These are phyloP conservation scores for Menidia menidia DNA, from an alignment of 2,797 vertebrate species.

Conservation along the genomic window DNA sequence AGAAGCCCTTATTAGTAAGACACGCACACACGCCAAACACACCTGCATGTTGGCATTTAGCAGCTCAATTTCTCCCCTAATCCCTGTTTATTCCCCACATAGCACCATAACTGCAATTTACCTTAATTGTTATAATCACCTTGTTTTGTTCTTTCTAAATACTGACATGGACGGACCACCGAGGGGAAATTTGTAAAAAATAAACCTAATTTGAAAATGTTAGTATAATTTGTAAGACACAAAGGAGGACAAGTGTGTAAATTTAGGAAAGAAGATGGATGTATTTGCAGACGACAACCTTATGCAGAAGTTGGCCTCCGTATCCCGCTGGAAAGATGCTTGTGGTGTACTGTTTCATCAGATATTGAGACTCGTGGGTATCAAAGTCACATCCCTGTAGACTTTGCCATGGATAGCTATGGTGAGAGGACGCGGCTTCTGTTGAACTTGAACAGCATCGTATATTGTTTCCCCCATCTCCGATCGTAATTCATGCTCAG, in stretches of 20 bases:
- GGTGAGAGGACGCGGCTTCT: slow-evolving; percentile 16
- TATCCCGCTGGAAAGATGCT: neutral
- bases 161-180: neutral
- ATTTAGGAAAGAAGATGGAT: neutral
- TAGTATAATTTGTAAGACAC: neutral
- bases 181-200: neutral
- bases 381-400: slow-evolving; percentile 15
- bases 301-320: neutral
- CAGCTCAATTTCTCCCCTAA: slow-evolving; percentile 10
- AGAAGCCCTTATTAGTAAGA: slow-evolving; percentile 26
- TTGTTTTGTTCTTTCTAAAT: neutral
- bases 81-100: neutral
- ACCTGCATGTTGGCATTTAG: slow-evolving; percentile 25
- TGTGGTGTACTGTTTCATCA: neutral
- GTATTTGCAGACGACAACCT: neutral
- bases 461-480: neutral
- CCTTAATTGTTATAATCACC: neutral
- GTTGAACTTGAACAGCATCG: slow-evolving; percentile 24
- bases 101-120: too few species aligned
- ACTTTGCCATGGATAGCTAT: slow-evolving; percentile 57
- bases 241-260: neutral
- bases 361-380: neutral
- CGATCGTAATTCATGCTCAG: neutral
- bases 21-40: slow-evolving; percentile 1
- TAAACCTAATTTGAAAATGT: neutral